Percentiles rank a stretch among this genome's conserved stretches.
Evolutionary conservation across 2,797 vertebrate species (phyloP).

Genomic region (Pangasius krempfi): DNA sequence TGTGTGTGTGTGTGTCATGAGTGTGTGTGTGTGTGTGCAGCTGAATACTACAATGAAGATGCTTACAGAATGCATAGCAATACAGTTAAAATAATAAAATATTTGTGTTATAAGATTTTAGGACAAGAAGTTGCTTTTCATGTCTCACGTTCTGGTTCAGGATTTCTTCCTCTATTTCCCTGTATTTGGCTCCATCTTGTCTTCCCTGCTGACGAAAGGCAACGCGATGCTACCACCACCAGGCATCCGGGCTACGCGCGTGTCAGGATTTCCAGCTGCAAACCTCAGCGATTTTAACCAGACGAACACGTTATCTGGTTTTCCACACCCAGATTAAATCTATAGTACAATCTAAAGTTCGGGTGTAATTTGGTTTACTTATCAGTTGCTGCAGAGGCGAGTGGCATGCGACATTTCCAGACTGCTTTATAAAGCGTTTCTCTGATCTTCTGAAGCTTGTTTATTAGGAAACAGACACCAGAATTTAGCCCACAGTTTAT

Average conservation of each 20-base stretch:
- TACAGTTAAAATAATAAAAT: not conserved
- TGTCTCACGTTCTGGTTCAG: not conserved
- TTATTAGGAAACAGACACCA: not conserved
- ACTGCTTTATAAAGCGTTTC: not conserved
- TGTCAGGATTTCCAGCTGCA: not conserved
- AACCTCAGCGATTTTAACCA: not conserved
- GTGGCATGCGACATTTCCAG: no score
- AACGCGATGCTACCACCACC: not conserved
- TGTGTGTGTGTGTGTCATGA: not conserved
- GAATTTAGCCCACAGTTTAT: not conserved
- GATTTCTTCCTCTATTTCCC: not conserved
- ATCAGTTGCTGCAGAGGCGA: not conserved
- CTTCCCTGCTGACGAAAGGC: not conserved
- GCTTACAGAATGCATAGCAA: not conserved
- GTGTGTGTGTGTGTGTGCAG: not conserved
- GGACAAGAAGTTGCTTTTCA: not conserved
- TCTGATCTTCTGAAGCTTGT: no score
- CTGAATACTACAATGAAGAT: no score
- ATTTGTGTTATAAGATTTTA: not conserved
- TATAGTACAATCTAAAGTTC: not conserved
- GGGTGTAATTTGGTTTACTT: not conserved
- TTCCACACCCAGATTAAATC: not conserved
- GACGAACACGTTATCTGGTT: not conserved
- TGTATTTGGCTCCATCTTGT: not conserved
- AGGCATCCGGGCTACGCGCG: not conserved